Percentiles rank a stretch among this genome's conserved stretches.
Evolutionary conservation across 2,113 vertebrate species (phyloP).

Genomic region (Girardinichthys multiradiatus): DNA sequence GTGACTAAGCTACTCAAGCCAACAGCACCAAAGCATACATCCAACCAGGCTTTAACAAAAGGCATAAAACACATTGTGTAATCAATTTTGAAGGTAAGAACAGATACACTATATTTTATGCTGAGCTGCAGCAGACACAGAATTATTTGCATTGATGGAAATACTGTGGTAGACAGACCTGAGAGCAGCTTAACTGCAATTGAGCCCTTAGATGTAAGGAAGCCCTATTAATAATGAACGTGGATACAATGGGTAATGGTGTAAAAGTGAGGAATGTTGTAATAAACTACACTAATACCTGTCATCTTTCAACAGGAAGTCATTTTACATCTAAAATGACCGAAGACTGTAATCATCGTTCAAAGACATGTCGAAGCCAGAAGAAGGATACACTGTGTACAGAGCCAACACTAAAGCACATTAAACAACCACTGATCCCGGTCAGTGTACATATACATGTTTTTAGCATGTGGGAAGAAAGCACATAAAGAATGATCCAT

Average conservation of each 20-base stretch:
- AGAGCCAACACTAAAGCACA: background rate
- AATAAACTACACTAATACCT: background rate
- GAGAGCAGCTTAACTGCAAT: background rate
- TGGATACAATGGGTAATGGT: background rate
- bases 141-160: background rate
- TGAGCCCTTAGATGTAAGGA: background rate
- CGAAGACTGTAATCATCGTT: background rate
- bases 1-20: background rate
- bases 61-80: too few relatives aligned
- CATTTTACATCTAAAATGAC: background rate
- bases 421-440: background rate
- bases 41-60: too few relatives aligned
- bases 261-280: background rate
- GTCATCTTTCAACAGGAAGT: background rate
- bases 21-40: background rate
- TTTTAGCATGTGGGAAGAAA: background rate
- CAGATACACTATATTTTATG: background rate
- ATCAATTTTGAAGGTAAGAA: background rate
- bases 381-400: background rate
- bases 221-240: background rate
- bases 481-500: background rate
- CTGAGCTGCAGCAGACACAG: background rate
- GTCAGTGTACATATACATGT: background rate
- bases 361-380: background rate
- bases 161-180: background rate